Base-by-base conservation (phyloP, 2,113 vertebrate species). In the Ifrita kowaldi region DNA sequence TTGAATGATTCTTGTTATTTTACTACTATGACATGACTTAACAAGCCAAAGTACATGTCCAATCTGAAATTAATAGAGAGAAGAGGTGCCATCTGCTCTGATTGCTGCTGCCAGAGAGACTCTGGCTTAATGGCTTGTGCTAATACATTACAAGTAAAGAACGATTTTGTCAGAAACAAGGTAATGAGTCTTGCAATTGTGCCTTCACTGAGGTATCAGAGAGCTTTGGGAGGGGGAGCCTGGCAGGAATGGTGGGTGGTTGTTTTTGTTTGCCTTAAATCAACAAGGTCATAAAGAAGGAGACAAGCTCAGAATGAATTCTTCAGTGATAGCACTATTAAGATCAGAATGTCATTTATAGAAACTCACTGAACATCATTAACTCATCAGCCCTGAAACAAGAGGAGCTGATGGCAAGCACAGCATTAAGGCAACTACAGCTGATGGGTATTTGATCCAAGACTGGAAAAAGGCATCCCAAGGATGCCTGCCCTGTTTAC, bases 41-140 rank as follows among this genome's bases (percentile, higher is more conserved):
- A 97, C 82, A 97, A 97, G 95, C 89, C 94, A 96, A 97, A 97
- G 87, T 94, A 97, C 86, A 97, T 85, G 70, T 92, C 93, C 95
- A 98, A 96, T 96, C 60, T 42, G 95, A 97, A 97, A 97, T 97
- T 98, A 97, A 97, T 79, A 97, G 95, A 97, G 87, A 97, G 88
- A 96, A 97, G 97, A 98, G 82, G 63, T 97, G 81, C 94, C 97
- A 98, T 98, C 95, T 98, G 95, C 95, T 95, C 67, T 74, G 55
- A 96, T 69, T 98, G 90, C 94, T 97, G 90, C 96, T 97, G 97
- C 97, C 97, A 96, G 60, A 97, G 94, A 98, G 92, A 96, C 91
- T 94, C 84, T 80, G 81, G 76, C 59, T 97, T 97, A 98, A 98
- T 95, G 77, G 79, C 62, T 97, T 97, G 84, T 95, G 96, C 88